Base-by-base conservation (phyloP, 2,888 invertebrate genomes). In the Macrophya alboannulata region DNA sequence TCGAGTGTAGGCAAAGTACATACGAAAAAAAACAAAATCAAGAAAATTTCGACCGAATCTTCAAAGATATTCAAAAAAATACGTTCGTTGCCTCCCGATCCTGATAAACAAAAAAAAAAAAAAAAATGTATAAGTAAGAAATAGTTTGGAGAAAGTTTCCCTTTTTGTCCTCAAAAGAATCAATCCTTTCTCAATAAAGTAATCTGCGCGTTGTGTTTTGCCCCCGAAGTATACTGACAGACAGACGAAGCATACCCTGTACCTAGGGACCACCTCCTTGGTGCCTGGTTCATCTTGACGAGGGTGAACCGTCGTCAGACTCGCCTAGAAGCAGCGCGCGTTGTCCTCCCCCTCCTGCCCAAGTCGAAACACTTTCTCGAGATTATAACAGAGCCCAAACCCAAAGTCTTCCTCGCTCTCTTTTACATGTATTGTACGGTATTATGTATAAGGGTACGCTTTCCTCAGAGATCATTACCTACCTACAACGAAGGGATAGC, bases 261-360 rank as follows among this genome's bases (percentile, higher is more conserved):
- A 55, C 31, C 21, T 55, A 4, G 55, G 55, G 8, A 43, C 55
- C 48, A 51, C 62, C 12, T 62, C 62, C 25, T 62, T 9, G 68
- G 68, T 31, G 68, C 37, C 31, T 37, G 55, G 77, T 55, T 55
- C 51, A 31, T 77, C 55, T 77, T 77, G 77, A 77, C 55, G 77
- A 77, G 77, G 77, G 77, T 77, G 48, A 77, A 48, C 77, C 77
- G 77, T 55, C 77, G 77, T 77, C 77, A 77, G 55, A 25, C 21
- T 74, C 31, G 8, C 74, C 74, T 43, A 45, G 43, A 25, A 74
- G 43, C 74, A n/a, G 5, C 68, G 21, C 25, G 12, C 72, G 15
- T 15, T 68, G 6, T 43, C 17, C 37, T n/a, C n/a, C n/a, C n/a
- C n/a, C n/a, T n/a, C n/a, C 31, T 31, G 1, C 31, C 31, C 55